Conservation (phyloP, 2,113 vertebrate species). For the Rhineura floridana region DNA sequence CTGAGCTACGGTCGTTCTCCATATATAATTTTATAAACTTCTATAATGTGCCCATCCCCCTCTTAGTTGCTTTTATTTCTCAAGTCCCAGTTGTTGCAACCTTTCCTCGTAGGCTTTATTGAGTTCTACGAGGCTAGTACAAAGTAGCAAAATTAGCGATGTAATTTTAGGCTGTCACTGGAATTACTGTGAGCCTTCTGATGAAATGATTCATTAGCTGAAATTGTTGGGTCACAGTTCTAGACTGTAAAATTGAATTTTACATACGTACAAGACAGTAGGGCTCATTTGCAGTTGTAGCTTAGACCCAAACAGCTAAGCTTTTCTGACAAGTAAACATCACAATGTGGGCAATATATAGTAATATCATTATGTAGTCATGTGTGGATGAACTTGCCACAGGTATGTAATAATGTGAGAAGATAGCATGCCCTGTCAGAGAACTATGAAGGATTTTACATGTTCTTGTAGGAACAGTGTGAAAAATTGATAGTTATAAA, state of each 20-base stretch:
- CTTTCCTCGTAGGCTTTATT: neutral
- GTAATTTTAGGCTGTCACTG: neutral
- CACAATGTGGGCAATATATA: neutral
- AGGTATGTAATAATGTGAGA: neutral
- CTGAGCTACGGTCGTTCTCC: no score
- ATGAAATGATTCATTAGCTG: neutral
- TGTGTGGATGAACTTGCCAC: neutral
- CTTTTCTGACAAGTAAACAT: neutral
- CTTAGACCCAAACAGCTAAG: neutral
- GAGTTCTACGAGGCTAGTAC: neutral
- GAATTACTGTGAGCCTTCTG: neutral
- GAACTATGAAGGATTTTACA: neutral
- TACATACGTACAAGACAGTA: neutral
- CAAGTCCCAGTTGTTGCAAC: neutral
- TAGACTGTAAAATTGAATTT: neutral
- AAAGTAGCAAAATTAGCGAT: neutral
- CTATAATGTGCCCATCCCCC: neutral
- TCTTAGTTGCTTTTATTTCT: no score
- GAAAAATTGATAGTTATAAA: neutral
- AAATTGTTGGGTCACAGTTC: neutral
- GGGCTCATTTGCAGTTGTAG: neutral
- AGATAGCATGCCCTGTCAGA: no score
- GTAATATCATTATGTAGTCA: neutral
- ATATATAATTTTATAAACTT: neutral
- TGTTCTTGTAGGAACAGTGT: neutral